Percentiles rank a stretch among this genome's conserved stretches.
Evolutionary conservation across 2,797 vertebrate species (phyloP).

Genomic region (Pantherophis vulpinus): DNA sequence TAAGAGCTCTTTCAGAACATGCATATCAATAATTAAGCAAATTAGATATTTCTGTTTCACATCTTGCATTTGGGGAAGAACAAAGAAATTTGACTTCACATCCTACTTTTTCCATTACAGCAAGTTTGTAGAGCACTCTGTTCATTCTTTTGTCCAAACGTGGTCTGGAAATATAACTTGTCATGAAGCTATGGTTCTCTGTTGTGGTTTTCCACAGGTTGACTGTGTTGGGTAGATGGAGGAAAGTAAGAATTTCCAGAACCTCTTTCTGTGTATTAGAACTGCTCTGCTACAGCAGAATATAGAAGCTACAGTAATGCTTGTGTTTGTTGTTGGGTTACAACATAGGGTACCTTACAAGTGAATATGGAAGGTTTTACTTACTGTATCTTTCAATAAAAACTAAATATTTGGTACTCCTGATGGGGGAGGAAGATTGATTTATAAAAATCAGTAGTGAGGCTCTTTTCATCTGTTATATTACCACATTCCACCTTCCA

Average conservation of each 20-base stretch:
- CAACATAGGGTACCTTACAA: neutral
- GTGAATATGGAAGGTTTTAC: neutral
- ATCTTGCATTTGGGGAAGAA: neutral
- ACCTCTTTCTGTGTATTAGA: too few species aligned
- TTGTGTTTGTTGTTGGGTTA: neutral
- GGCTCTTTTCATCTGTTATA: neutral
- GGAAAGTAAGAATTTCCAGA: neutral
- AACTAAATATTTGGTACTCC: neutral
- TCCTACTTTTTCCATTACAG: neutral
- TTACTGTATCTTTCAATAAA: neutral
- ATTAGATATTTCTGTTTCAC: neutral
- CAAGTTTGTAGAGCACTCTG: neutral
- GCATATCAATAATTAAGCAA: neutral
- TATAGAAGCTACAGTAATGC: neutral
- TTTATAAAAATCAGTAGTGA: neutral
- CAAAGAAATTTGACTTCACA: neutral
- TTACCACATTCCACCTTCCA: neutral
- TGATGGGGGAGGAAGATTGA: neutral
- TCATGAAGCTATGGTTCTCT: neutral
- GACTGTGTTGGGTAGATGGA: neutral
- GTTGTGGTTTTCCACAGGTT: neutral
- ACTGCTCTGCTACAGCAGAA: neutral
- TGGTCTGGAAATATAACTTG: neutral
- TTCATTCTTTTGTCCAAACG: neutral
- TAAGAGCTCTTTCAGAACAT: neutral